Percentiles rank a stretch among this genome's conserved stretches.
phyloP scores from a whole-genome alignment of 2,888 invertebrate genomes.

The Pardosa pseudoannulata region DNA sequence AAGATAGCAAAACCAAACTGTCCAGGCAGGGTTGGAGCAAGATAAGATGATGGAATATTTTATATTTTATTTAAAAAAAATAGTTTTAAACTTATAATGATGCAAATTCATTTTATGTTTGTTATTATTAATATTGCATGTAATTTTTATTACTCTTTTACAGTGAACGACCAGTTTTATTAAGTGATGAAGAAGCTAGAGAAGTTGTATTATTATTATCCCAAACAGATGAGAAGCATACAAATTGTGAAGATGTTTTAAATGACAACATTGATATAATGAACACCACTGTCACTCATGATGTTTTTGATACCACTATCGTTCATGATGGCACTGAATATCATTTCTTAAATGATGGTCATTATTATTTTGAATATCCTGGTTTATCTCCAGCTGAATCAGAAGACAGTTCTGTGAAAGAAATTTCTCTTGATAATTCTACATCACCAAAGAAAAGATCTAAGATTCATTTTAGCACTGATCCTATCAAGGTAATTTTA shows the following conservation, averaged over 20 bases:
- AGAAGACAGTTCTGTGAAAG: conserved; percentile 81
- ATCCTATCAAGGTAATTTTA: conserved; percentile 85
- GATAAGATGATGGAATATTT: too few relatives aligned
- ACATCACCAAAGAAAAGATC: conserved; percentile 81
- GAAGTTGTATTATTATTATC: conserved; percentile 87
- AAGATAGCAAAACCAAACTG: too few relatives aligned
- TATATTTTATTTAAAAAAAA: too few relatives aligned
- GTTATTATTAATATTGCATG: too few relatives aligned
- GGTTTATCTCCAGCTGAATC: conserved; percentile 81
- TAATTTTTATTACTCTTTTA: background rate
- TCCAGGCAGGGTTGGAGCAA: too few relatives aligned
- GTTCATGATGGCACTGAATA: conserved; percentile 73
- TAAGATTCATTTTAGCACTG: conserved; percentile 86
- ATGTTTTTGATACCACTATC: conserved; percentile 44
- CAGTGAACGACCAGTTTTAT: conserved; percentile 53
- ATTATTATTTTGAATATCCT: conserved; percentile 91
- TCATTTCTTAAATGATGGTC: conserved; percentile 90
- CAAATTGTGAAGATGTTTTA: conserved; percentile 71
- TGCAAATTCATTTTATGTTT: too few relatives aligned
- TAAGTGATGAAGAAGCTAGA: conserved; percentile 89
- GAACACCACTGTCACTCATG: conserved; percentile 1
- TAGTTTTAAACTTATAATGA: too few relatives aligned
- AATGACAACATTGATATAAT: background rate
- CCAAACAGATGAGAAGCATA: conserved; percentile 74
- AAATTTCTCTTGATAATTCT: background rate